phyloP scores from a whole-genome alignment of 2,113 vertebrate genomes.

The Podarcis cretensis region DNA sequence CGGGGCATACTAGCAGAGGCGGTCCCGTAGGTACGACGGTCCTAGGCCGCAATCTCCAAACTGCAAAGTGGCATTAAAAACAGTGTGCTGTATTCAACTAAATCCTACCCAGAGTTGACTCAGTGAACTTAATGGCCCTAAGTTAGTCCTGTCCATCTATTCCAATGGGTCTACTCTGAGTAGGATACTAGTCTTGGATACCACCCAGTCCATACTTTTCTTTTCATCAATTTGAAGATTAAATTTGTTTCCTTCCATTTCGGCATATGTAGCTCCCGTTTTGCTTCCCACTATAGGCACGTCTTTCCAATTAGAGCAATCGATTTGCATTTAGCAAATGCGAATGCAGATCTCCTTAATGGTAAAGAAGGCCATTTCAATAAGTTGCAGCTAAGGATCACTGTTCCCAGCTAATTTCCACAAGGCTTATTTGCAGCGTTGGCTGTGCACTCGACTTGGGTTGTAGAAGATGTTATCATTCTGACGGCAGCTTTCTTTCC shows the following conservation, averaged over 20 bases:
- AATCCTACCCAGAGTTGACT: too few relatives aligned
- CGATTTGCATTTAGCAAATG: neutral
- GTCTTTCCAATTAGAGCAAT: neutral
- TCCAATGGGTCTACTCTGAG: too few relatives aligned
- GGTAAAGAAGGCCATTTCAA: neutral
- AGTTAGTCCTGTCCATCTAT: too few relatives aligned
- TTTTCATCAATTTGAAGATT: neutral
- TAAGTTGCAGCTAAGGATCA: neutral
- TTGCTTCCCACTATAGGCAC: neutral
- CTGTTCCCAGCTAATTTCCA: neutral
- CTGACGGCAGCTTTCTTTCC: neutral
- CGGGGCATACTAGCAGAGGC: too few relatives aligned
- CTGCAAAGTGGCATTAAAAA: too few relatives aligned
- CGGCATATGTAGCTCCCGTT: neutral
- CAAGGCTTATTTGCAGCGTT: rapidly evolving
- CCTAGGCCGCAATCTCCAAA: too few relatives aligned
- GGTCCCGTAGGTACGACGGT: too few relatives aligned
- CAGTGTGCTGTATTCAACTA: too few relatives aligned
- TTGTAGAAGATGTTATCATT: neutral
- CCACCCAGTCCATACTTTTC: neutral
- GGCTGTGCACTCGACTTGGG: neutral
- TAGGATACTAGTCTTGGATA: too few relatives aligned
- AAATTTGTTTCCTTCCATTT: neutral
- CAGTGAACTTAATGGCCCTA: too few relatives aligned
- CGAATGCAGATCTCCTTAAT: neutral